phyloP scores from a whole-genome alignment of 2,888 invertebrate species.

The Cerceris ruficornis region DNA sequence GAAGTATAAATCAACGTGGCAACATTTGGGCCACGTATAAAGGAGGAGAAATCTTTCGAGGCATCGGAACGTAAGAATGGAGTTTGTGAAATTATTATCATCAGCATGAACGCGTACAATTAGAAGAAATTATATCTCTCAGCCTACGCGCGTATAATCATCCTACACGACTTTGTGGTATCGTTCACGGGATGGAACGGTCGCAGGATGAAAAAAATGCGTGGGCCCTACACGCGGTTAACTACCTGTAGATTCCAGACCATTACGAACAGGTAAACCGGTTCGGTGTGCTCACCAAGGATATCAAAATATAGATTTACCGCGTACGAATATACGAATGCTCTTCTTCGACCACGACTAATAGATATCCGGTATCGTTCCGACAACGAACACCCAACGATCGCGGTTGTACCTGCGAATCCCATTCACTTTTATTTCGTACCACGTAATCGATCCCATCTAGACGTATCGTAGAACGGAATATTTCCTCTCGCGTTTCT shows the following conservation, averaged over 20 bases:
- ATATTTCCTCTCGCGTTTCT: neutral
- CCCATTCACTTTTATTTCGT: neutral
- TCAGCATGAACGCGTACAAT: no score
- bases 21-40: no score
- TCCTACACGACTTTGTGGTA: slow-evolving; percentile 40
- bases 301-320: slow-evolving; percentile 55
- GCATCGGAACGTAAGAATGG: slow-evolving; percentile 13
- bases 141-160: slow-evolving; percentile 25
- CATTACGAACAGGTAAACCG: slow-evolving; percentile 68
- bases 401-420: neutral
- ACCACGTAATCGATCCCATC: neutral
- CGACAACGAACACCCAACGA: neutral
- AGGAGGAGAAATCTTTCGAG: neutral
- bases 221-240: slow-evolving; percentile 57
- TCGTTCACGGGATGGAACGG: slow-evolving; percentile 55
- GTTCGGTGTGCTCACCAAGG: slow-evolving; percentile 54
- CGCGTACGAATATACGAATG: slow-evolving; percentile 35
- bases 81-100: no score
- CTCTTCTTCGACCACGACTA: neutral
- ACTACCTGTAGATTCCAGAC: slow-evolving; percentile 66
- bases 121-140: no score
- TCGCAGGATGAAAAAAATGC: slow-evolving; percentile 43
- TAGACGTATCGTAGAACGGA: neutral
- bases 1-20: no score
- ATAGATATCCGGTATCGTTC: neutral